Base-by-base conservation (phyloP, 1,140 invertebrate species). In the Temnothorax nylanderi region DNA sequence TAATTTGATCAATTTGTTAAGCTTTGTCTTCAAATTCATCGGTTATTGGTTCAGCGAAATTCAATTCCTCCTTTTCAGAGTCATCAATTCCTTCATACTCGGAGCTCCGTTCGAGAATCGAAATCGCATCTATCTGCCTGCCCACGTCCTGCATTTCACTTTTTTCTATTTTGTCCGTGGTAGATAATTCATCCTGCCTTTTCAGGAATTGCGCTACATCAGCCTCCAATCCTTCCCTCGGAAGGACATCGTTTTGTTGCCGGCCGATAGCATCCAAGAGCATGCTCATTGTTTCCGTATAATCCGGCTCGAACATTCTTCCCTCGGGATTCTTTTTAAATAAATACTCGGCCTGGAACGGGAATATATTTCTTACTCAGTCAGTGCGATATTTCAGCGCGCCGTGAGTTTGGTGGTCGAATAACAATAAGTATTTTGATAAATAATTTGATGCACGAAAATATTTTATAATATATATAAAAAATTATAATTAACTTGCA, bases 281-380 rank as follows among this genome's bases (percentile, higher is more conserved):
- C 71, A 86, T 85, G 51, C 60, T 86, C 89, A 92, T 90, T 37
- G 72, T 88, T 26, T 89, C 81, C 10, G 88, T 96, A 51, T 95
- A 95, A 71, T 96, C 96, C 5, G 96, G 96, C 78, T 96, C 95
- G 49, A 96, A 94, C 95, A 96, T 96, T 91, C 95, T 96, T 0
- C 95, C 96, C 72, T 94, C 95, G 6, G 96, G 95, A 92, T 96
- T 96, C 77, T 96, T 90, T 85, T 95, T 95, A 89, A 96, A 96
- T 21, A 96, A 88, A 87, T 95, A 96, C 92, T 96, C 96, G 0
- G 96, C 96, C 90, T 91, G 49, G 0, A 81, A 81, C 6, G 21
- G 49, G 13, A 56, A 26, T 71, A n/a, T 71, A n/a, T 54, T 56
- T 51, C 44, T 51, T 60, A 56, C 21, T 21, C 56, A 44, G 8